Percentiles rank a stretch among this genome's conserved stretches.
phyloP scores from a whole-genome alignment of 37 sponge, comb jelly and placozoan species.

The Theonella swinhoei region DNA sequence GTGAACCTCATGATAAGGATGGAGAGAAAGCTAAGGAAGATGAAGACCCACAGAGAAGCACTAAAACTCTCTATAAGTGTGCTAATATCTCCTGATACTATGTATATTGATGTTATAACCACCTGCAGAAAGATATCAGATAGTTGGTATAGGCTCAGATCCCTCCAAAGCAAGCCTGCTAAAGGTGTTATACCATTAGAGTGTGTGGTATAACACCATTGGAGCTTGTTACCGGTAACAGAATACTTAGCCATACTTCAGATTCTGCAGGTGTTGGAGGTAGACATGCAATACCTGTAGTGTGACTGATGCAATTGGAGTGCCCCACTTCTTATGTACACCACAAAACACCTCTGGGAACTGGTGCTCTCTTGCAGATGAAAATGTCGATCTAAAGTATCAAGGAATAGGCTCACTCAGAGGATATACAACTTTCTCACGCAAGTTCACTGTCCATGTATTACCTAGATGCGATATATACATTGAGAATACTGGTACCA shows the following conservation, averaged over 20 bases:
- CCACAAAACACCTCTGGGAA: constrained; percentile 57
- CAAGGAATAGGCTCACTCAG: too few species aligned
- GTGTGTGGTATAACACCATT: too few species aligned
- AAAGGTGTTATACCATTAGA: too few species aligned
- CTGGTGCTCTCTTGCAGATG: constrained; percentile 57
- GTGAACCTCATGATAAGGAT: constrained; percentile 72
- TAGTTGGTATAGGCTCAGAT: background rate
- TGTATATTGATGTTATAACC: background rate
- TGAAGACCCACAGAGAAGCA: constrained; percentile 65
- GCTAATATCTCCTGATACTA: constrained; percentile 32
- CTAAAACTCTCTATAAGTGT: constrained; percentile 47
- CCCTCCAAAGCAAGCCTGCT: too few species aligned
- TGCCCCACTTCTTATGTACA: constrained; percentile 46
- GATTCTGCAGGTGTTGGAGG: too few species aligned
- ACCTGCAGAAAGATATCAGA: background rate
- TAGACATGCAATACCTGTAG: too few species aligned
- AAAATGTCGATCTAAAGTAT: constrained; percentile 49
- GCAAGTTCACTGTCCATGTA: too few species aligned
- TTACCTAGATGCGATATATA: constrained; percentile 50
- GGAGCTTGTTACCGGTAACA: too few species aligned
- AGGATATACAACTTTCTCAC: too few species aligned
- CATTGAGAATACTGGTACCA: constrained; percentile 56
- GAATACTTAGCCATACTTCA: too few species aligned
- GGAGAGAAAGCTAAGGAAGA: constrained; percentile 41
- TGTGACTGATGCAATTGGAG: constrained; percentile 42